A percentile compares a stretch with the other conserved stretches of the same genome.
Conservation (phyloP, 2,888 invertebrate genomes). For the Thymelicus acteon region DNA sequence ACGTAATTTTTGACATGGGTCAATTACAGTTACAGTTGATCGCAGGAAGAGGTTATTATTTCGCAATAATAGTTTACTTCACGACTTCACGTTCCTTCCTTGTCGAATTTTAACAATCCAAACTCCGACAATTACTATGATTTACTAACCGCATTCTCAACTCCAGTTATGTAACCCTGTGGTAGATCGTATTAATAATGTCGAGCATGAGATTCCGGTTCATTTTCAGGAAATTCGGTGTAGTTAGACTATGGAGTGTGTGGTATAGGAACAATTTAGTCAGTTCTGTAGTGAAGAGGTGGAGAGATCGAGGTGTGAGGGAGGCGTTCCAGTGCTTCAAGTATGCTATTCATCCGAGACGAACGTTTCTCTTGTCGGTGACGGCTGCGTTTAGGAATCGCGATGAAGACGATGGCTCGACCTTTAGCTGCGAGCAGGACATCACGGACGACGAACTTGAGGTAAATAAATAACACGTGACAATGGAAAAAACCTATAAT, state of each 20-base stretch:
- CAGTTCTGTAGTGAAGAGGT: slow-evolving; percentile 65
- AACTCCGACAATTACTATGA: slow-evolving; percentile 33
- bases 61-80: slow-evolving; percentile 56
- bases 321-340: slow-evolving; percentile 70
- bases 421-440: slow-evolving; percentile 55
- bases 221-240: slow-evolving; percentile 65
- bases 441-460: slow-evolving; percentile 72
- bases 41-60: slow-evolving; percentile 63
- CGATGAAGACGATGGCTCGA: slow-evolving; percentile 46
- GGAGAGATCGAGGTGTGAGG: slow-evolving; percentile 67
- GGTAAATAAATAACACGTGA: slow-evolving; percentile 51
- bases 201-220: slow-evolving; percentile 56
- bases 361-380: slow-evolving; percentile 68
- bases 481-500: not conserved
- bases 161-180: slow-evolving; percentile 30
- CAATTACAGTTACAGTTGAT: slow-evolving; percentile 13
- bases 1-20: not conserved
- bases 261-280: slow-evolving; percentile 67
- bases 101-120: slow-evolving; percentile 27
- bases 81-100: slow-evolving; percentile 13
- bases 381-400: slow-evolving; percentile 69
- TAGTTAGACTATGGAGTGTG: slow-evolving; percentile 64
- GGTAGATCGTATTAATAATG: slow-evolving; percentile 49
- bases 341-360: slow-evolving; percentile 64
- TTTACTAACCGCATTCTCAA: not conserved